Evolutionary conservation across 2,113 vertebrate species (phyloP), one percentile per base, ranked within the genome.

Genomic region (Chaenogobius annularis): DNA sequence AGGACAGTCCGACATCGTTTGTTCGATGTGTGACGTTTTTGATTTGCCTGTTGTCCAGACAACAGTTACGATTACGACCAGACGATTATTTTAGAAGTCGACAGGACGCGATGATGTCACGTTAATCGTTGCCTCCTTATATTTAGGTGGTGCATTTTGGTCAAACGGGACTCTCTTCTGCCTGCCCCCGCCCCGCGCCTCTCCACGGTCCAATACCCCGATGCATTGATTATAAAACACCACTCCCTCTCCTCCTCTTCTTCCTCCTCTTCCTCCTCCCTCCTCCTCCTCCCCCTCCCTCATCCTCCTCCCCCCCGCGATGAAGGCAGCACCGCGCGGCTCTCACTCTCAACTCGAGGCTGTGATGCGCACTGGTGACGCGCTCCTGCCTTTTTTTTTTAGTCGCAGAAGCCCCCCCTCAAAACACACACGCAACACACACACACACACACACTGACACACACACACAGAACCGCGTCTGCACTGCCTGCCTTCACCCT

Each of bases 281-380:
- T 10, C 15, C 15, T 12, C 10, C 2, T 31, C 26, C 26, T 31
- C 26, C 26, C 4, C 22, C 55, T 14, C 22, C 4, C 22, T 35
- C 58, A 7, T 17, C 26, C 58, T 61, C 59, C 61, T 63, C 35
- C 61, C 43, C 61, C 19, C 20, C 61, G 61, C 14, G 61, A 63
- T 63, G 61, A 63, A 63, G 61, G 15, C 61, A 40, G 17, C 59
- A 37, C 14, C 26, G 59, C 26, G 26, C 26, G 59, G 26, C 35
- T 40, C 35, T 40, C 61, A 63, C 31, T 62, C 59, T 62, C 10
- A 62, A 62, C 56, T 22, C 54, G 12, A n/a, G 52, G 19, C 52
- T 55, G 52, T 55, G 93, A 93, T 93, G 91, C 92, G 73, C 88
- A 85, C 81, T 86, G 84, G 87, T 94, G 91, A 91, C 88, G 90